Evolutionary conservation across 2,888 invertebrate genomes (phyloP), one percentile per base, ranked within the genome.

Genomic region (Polyommatus iphigenia): DNA sequence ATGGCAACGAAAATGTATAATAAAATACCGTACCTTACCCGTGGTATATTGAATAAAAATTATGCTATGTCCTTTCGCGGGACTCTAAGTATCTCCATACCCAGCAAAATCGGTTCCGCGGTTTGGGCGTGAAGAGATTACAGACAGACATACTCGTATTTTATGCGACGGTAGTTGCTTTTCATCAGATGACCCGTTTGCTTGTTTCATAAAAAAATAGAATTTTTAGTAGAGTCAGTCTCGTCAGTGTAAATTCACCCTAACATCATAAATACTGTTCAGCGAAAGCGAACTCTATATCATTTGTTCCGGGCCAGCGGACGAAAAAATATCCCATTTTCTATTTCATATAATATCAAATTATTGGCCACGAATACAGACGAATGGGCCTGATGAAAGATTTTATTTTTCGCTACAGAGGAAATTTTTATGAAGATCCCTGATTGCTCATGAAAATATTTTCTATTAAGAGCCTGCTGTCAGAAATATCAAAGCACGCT

Each of bases 321-420:
- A 72, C 72, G 41, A 72, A 41, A 72, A 72, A 72, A 72, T 72
- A 72, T 72, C 36, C 72, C 41, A 72, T 72, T 72, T 72, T 72
- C 72, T 72, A 72, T 72, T 72, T 72, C 72, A 72, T 72, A 72
- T n/a, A 72, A 72, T 72, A 72, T n/a, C 72, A 72, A 71, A 71
- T 41, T 36, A 71, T 24, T 67, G 24, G 24, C 29, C 18, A 15
- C 29, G 29, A 29, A 67, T 32, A 62, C 62, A 67, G 67, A 29
- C 29, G 67, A 67, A 67, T 67, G 29, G 72, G 5, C 4, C 41
- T 10, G 20, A 41, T 72, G 36, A 36, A 72, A 41, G 7, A 41
- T 41, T 72, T 41, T 41, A 72, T 72, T 41, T 41, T 54, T 54
- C 54, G 41, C 10, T 41, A 41, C 41, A 8, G 32, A 54, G 15